Percentiles rank a stretch among this genome's conserved stretches.
Evolutionary conservation across 2,113 vertebrate species (phyloP).

Genomic region (Phalacrocorax brasilianus): DNA sequence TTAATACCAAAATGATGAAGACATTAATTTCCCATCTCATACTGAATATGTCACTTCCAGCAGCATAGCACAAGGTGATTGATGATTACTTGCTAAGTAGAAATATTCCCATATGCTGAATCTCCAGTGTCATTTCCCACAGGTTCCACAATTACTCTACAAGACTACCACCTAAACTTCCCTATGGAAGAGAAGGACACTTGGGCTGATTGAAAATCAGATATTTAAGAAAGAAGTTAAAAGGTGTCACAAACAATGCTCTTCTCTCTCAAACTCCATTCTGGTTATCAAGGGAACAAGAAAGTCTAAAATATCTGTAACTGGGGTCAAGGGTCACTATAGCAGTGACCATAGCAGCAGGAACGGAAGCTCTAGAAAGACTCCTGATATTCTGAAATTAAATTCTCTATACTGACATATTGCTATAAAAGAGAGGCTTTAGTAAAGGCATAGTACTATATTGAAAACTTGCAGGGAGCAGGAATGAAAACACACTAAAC

Average conservation of each 20-base stretch:
- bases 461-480: neutral
- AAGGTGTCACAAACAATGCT: neutral
- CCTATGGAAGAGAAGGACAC: neutral
- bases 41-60: neutral
- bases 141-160: neutral
- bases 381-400: neutral
- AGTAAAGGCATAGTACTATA: neutral
- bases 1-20: slow-evolving; percentile 18
- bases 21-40: slow-evolving; percentile 1
- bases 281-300: neutral
- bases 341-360: neutral
- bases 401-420: neutral
- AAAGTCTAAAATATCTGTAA: neutral
- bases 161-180: neutral
- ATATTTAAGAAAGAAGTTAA: neutral
- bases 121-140: neutral
- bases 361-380: neutral
- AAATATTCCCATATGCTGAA: neutral
- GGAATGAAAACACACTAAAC: neutral
- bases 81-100: neutral
- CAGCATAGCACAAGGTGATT: neutral
- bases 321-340: neutral
- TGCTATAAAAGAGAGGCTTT: neutral
- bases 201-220: neutral
- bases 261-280: neutral